Percentiles rank a stretch among this genome's conserved stretches.
Conservation (phyloP, 2,888 invertebrate genomes). For the Nymphalis polychloros region DNA sequence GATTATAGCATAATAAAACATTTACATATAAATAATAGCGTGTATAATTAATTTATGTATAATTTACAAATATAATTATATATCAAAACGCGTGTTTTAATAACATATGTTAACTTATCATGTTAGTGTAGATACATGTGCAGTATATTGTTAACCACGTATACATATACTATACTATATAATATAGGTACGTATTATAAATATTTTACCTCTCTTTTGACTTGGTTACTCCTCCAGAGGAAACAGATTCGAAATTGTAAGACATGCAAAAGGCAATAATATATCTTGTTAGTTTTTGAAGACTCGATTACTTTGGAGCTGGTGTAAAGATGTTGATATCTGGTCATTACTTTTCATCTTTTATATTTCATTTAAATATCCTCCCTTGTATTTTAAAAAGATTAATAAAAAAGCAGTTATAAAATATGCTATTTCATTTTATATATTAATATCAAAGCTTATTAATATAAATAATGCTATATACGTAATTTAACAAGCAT, state of each 20-base stretch:
- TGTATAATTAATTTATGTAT: no score
- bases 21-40: no score
- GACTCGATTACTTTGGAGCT: background rate
- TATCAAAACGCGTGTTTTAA: background rate
- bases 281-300: constrained; percentile 70
- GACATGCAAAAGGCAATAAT: constrained; percentile 84
- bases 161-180: constrained; percentile 28
- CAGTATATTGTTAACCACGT: constrained; percentile 10
- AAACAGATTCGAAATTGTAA: constrained; percentile 86
- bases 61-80: no score
- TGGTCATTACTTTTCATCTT: background rate
- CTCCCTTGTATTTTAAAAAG: background rate
- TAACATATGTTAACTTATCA: background rate
- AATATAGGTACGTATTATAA: constrained; percentile 39
- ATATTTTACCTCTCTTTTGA: constrained; percentile 80
- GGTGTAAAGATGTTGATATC: no score
- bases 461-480: no score
- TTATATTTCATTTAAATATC: background rate
- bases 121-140: constrained; percentile 3
- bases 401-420: background rate
- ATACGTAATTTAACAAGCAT: no score
- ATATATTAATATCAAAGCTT: background rate
- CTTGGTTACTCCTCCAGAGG: constrained; percentile 84
- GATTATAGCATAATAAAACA: no score
- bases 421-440: background rate